Percentiles rank a stretch among this genome's conserved stretches.
Conservation (phyloP, 2,888 invertebrate genomes). For the Labia minor region DNA sequence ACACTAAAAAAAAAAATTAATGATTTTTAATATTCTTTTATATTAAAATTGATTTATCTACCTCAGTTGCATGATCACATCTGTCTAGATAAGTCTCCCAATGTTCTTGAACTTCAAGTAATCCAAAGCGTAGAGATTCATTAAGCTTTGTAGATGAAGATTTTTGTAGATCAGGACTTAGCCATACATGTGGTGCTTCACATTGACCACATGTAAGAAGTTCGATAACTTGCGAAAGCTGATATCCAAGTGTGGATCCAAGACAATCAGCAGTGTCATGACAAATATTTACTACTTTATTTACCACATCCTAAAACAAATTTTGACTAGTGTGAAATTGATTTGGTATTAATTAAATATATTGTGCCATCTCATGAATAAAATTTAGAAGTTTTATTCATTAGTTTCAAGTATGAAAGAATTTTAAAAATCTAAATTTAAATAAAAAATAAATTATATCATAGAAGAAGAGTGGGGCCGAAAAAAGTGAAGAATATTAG, state of each 20-base stretch:
- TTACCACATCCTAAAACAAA: slow-evolving; percentile 58
- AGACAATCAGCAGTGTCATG: slow-evolving; percentile 54
- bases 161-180: slow-evolving; percentile 57
- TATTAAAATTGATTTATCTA: slow-evolving; percentile 34
- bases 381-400: too few species aligned
- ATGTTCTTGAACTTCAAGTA: slow-evolving; percentile 89
- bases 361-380: too few species aligned
- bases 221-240: slow-evolving; percentile 48
- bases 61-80: slow-evolving; percentile 77
- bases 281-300: slow-evolving; percentile 62
- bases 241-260: slow-evolving; percentile 43
- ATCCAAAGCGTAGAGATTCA: slow-evolving; percentile 75
- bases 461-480: too few species aligned
- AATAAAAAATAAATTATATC: too few species aligned
- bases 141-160: slow-evolving; percentile 54
- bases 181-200: slow-evolving; percentile 86
- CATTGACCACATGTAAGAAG: slow-evolving; percentile 43
- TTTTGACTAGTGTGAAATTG: too few species aligned
- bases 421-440: too few species aligned
- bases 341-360: too few species aligned
- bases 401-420: too few species aligned
- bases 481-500: too few species aligned
- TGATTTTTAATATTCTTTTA: not conserved
- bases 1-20: slow-evolving; percentile 45
- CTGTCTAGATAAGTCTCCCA: slow-evolving; percentile 89